These are phyloP conservation scores for Pelusios castaneus DNA, from an alignment of 2,113 vertebrate genomes.

Conservation along the genomic window DNA sequence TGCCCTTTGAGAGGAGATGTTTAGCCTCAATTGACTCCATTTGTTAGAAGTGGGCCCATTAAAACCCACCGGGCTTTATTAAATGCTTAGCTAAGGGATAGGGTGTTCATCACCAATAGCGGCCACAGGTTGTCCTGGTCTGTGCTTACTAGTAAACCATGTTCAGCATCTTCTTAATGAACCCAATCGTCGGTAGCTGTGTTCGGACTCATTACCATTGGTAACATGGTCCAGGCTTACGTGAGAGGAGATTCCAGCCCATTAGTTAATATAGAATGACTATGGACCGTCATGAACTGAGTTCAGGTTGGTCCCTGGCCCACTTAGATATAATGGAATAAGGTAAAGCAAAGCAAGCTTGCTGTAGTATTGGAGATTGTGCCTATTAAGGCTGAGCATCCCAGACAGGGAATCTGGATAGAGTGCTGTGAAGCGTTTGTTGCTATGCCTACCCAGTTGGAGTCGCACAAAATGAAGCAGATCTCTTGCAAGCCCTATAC, in stretches of 20 bases:
- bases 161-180: background rate
- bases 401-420: no score
- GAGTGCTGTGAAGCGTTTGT: no score
- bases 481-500: no score
- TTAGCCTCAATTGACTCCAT: background rate
- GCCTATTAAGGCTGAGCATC: no score
- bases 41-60: background rate
- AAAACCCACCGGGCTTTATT: background rate
- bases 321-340: background rate
- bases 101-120: background rate
- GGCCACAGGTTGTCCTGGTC: background rate
- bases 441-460: no score
- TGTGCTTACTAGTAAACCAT: background rate
- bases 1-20: background rate
- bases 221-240: background rate
- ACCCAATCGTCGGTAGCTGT: background rate
- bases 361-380: no score
- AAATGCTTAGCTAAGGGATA: background rate
- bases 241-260: background rate
- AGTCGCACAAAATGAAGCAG: no score
- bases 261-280: background rate
- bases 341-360: background rate
- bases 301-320: background rate
- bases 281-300: background rate
- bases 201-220: no score